These are phyloP conservation scores for Troides aeacus DNA, from an alignment of 2,888 invertebrate species.

Conservation along the genomic window DNA sequence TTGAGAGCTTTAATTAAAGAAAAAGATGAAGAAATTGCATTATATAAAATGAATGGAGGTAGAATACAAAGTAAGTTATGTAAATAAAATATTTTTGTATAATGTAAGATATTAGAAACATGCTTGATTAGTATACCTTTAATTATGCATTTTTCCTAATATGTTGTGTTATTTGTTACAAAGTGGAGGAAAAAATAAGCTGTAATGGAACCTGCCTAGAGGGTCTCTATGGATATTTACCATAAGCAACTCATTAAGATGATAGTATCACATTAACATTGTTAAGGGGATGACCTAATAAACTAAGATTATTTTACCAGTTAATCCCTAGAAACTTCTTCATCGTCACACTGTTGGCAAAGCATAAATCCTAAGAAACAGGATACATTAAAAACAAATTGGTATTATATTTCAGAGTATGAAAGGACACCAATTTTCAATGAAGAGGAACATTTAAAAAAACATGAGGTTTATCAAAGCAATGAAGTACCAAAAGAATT, in stretches of 20 bases:
- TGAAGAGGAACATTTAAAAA: constrained; percentile 49
- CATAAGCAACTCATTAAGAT: too few relatives aligned
- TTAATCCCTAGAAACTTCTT: neutral
- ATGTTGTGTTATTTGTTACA: too few relatives aligned
- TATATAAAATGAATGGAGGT: constrained; percentile 74
- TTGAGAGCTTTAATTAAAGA: constrained; percentile 63
- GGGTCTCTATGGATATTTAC: too few relatives aligned
- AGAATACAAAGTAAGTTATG: constrained; percentile 65
- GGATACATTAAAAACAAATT: neutral
- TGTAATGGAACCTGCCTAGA: too few relatives aligned
- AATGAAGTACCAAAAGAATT: constrained; percentile 44
- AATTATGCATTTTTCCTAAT: too few relatives aligned
- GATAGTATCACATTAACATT: neutral
- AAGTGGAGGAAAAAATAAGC: too few relatives aligned
- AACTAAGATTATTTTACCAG: neutral
- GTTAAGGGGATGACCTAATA: neutral
- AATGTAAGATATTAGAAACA: neutral
- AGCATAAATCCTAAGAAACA: neutral
- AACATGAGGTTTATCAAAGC: constrained; percentile 41
- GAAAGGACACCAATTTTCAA: constrained; percentile 50
- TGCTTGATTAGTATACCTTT: neutral
- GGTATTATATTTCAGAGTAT: constrained; percentile 45
- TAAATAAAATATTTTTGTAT: neutral
- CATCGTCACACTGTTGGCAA: too few relatives aligned
- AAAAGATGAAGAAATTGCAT: constrained; percentile 79